Percentiles rank a stretch among this genome's conserved stretches.
These are phyloP conservation scores for Lanius collurio DNA, from an alignment of 2,113 vertebrate species.

Conservation along the genomic window DNA sequence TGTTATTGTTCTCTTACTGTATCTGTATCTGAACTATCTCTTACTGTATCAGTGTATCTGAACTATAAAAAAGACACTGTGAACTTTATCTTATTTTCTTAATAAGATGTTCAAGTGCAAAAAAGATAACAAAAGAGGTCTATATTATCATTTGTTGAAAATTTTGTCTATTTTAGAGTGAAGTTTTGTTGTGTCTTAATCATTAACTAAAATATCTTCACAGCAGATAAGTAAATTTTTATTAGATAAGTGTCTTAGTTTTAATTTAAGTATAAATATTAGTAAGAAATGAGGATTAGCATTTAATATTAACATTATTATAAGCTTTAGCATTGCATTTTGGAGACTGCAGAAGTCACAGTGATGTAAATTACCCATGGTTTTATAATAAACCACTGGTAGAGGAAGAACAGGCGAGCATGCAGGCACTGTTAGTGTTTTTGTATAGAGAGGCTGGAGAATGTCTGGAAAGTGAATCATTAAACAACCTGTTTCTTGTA, in stretches of 20 bases:
- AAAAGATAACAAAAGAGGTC: background rate
- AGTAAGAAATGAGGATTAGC: background rate
- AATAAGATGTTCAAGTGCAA: slow-evolving; percentile 5
- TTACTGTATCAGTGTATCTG: background rate
- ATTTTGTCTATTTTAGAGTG: background rate
- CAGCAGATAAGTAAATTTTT: background rate
- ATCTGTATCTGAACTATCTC: no score
- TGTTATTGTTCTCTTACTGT: slow-evolving; percentile 43
- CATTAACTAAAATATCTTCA: background rate
- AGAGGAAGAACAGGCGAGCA: background rate
- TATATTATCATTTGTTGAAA: background rate
- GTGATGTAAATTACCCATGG: background rate
- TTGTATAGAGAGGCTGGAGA: background rate
- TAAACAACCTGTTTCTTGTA: background rate
- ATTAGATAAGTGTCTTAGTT: background rate
- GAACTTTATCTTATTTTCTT: background rate
- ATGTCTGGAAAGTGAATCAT: background rate
- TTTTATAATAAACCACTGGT: background rate
- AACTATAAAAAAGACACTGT: background rate
- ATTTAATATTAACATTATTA: background rate
- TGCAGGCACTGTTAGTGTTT: background rate
- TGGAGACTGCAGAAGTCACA: background rate
- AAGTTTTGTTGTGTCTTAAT: background rate
- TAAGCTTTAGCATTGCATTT: background rate
- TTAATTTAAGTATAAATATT: background rate